These are phyloP conservation scores for Oreochromis tanganicae DNA, from an alignment of 2,113 vertebrate species.

Conservation along the genomic window DNA sequence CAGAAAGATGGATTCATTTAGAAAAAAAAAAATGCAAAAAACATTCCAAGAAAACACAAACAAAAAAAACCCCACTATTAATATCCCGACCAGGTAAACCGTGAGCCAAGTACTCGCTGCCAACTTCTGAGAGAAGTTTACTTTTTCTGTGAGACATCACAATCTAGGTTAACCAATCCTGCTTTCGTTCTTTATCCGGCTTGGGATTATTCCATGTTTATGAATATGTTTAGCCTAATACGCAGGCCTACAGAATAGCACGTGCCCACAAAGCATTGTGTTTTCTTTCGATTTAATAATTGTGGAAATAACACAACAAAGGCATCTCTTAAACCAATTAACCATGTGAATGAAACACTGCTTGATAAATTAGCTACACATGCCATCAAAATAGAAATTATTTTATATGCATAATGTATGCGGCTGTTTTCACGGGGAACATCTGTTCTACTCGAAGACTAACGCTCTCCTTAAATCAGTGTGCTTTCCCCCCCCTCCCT, in stretches of 20 bases:
- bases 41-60: not conserved
- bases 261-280: conserved; percentile 20
- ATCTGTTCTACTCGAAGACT: conserved; percentile 82
- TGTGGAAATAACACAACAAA: conserved; percentile 83
- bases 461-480: conserved; percentile 77
- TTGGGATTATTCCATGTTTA: conserved; percentile 42
- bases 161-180: conserved; percentile 48
- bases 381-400: conserved; percentile 82
- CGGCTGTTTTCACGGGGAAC: conserved; percentile 77
- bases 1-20: not conserved
- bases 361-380: conserved; percentile 82
- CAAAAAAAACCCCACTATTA: not conserved
- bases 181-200: conserved; percentile 22
- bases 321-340: conserved; percentile 85
- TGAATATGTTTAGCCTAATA: conserved; percentile 45
- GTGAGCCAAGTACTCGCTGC: not conserved
- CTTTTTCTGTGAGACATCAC: not conserved
- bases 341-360: conserved; percentile 76
- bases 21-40: not conserved
- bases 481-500: not conserved
- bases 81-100: not conserved
- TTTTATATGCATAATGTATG: conserved; percentile 86
- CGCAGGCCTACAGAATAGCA: conserved; percentile 25
- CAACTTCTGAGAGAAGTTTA: conserved; percentile 6
- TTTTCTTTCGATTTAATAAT: conserved; percentile 76